Evolutionary conservation across 1,140 invertebrate genomes (phyloP).

Genomic region (Sycophila sp.): DNA sequence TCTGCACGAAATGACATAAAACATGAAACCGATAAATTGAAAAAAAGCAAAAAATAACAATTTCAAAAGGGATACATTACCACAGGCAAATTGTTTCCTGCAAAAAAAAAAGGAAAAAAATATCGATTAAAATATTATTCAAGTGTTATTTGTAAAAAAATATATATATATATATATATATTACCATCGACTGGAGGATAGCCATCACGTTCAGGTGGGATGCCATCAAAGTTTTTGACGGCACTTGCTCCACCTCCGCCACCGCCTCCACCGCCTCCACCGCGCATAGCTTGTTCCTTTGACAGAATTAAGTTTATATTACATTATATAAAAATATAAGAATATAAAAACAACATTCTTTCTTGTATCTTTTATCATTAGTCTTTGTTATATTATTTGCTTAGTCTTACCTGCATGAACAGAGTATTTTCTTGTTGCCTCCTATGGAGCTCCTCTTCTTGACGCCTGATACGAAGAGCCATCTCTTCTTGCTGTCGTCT

Average conservation of each 20-base stretch:
- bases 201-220: conserved; percentile 60
- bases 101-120: conserved; percentile 51
- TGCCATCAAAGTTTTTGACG: conserved; percentile 61
- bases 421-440: conserved; percentile 84
- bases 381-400: too few species aligned
- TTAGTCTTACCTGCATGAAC: conserved; percentile 80
- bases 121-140: conserved; percentile 4
- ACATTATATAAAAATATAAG: too few species aligned
- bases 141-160: not conserved
- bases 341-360: too few species aligned
- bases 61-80: conserved; percentile 50
- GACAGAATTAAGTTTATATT: too few species aligned
- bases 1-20: too few species aligned
- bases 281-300: conserved; percentile 64
- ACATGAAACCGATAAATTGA: too few species aligned
- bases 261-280: conserved; percentile 42
- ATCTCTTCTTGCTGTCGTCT: conserved; percentile 80
- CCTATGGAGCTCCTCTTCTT: conserved; percentile 84
- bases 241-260: conserved; percentile 42
- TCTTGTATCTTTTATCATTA: too few species aligned
- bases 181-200: conserved; percentile 62
- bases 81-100: conserved; percentile 64
- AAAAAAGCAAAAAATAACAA: conserved; percentile 34
- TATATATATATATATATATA: not conserved
- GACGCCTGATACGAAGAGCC: conserved; percentile 76